Evolutionary conservation across 2,888 invertebrate genomes (phyloP).

Genomic region (Agriopis aurantiaria): DNA sequence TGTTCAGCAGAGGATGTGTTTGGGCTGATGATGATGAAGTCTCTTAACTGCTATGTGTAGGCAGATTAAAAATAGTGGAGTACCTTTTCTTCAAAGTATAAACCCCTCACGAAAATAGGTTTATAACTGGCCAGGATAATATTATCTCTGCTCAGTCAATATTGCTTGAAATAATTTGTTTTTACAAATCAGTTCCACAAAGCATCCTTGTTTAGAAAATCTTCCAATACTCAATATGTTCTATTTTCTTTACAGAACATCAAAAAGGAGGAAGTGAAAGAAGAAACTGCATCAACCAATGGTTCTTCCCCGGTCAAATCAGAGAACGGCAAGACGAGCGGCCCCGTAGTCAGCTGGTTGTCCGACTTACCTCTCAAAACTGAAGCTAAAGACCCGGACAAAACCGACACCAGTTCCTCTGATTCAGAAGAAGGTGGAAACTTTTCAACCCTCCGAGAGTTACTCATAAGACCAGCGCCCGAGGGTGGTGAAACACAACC

Average conservation of each 20-base stretch:
- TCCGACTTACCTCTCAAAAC: slow-evolving; percentile 71
- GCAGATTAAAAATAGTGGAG: too few relatives aligned
- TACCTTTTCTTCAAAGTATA: too few relatives aligned
- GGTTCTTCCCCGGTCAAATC: slow-evolving; percentile 78
- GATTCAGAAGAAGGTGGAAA: slow-evolving; percentile 90
- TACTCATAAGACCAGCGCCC: slow-evolving; percentile 91
- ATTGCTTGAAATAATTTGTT: too few relatives aligned
- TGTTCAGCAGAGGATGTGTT: too few relatives aligned
- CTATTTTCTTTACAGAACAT: slow-evolving; percentile 66
- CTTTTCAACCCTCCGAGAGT: slow-evolving; percentile 93
- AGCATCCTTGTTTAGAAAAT: too few relatives aligned
- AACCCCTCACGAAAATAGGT: too few relatives aligned
- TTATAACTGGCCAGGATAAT: too few relatives aligned
- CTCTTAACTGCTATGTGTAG: too few relatives aligned
- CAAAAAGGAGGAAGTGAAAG: slow-evolving; percentile 83
- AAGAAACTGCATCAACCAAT: slow-evolving; percentile 77
- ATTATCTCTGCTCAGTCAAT: too few relatives aligned
- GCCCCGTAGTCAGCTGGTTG: slow-evolving; percentile 75
- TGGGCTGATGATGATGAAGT: too few relatives aligned
- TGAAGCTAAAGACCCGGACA: slow-evolving; percentile 70
- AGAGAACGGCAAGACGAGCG: slow-evolving; percentile 76
- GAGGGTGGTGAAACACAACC: slow-evolving; percentile 79
- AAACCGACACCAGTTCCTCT: slow-evolving; percentile 87
- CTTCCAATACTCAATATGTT: background rate
- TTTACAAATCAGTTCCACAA: too few relatives aligned